These are phyloP conservation scores for Agrilus cyanescens DNA, from an alignment of 2,888 invertebrate genomes.

Conservation along the genomic window DNA sequence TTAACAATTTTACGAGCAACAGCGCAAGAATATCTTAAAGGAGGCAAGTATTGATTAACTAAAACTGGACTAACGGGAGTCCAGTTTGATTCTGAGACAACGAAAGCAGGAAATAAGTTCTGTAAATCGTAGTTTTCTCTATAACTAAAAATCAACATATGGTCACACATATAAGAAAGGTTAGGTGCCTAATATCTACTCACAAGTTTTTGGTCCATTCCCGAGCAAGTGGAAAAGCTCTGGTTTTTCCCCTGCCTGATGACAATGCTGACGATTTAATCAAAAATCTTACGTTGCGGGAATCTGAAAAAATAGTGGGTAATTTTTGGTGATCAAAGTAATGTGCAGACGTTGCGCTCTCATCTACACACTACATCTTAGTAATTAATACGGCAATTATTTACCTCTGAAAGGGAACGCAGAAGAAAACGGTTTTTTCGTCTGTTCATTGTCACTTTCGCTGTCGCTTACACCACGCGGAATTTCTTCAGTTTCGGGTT, in stretches of 20 bases:
- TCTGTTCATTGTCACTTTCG: conserved; percentile 10
- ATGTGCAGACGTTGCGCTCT: too few species aligned
- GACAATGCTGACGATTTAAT: conserved; percentile 7
- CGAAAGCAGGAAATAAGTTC: conserved; percentile 12
- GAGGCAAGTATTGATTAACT: conserved; percentile 40
- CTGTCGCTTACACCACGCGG: conserved; percentile 8
- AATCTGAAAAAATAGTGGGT: conserved; percentile 4
- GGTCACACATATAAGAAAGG: not conserved
- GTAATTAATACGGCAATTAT: too few species aligned
- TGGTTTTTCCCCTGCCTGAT: not conserved
- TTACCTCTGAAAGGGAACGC: not conserved
- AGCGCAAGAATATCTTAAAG: conserved; percentile 42
- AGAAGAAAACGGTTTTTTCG: not conserved
- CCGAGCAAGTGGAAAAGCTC: conserved; percentile 16
- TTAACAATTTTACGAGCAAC: conserved; percentile 24
- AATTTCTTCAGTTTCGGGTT: not conserved
- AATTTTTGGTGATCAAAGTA: too few species aligned
- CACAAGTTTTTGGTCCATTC: conserved; percentile 28
- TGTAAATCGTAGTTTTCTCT: conserved; percentile 18
- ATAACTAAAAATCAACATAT: conserved; percentile 21
- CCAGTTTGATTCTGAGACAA: conserved; percentile 14
- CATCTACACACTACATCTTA: too few species aligned
- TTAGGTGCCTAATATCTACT: conserved; percentile 14
- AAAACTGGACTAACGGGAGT: conserved; percentile 31
- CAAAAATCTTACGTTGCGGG: conserved; percentile 8